Percentiles rank a stretch among this genome's conserved stretches.
phyloP scores from a whole-genome alignment of 2,888 invertebrate species.

The Seladonia tumulorum region DNA sequence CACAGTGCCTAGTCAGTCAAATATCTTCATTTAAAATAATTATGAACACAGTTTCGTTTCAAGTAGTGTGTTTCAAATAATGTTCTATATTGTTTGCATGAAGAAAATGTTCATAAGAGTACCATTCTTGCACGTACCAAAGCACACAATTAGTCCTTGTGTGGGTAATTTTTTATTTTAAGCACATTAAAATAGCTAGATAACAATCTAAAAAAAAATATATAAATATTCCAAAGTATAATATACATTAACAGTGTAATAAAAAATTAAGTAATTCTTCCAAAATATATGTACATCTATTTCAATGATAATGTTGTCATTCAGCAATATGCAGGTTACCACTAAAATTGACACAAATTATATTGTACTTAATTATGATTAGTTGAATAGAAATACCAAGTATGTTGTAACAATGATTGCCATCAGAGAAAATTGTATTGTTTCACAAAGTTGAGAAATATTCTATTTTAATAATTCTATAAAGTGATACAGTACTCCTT shows the following conservation, averaged over 20 bases:
- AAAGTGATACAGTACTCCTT: neutral
- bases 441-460: neutral
- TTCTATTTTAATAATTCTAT: neutral
- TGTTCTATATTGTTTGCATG: neutral
- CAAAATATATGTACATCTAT: neutral
- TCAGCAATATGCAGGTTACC: slow-evolving; percentile 8
- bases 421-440: neutral
- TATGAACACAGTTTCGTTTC: neutral
- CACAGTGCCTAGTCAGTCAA: slow-evolving; percentile 1
- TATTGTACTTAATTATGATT: neutral
- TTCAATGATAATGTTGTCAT: neutral
- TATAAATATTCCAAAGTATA: neutral
- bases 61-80: neutral
- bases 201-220: neutral
- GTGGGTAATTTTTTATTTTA: neutral
- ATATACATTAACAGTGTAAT: neutral
- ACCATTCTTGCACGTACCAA: neutral
- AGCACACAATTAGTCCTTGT: neutral
- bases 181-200: neutral
- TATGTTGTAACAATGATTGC: neutral
- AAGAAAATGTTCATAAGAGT: neutral
- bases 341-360: neutral
- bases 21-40: slow-evolving; percentile 19
- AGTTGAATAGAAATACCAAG: neutral
- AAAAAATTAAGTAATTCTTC: neutral